These are phyloP conservation scores for Lepisosteus osseus DNA, from an alignment of 2,113 vertebrate genomes.

Conservation along the genomic window DNA sequence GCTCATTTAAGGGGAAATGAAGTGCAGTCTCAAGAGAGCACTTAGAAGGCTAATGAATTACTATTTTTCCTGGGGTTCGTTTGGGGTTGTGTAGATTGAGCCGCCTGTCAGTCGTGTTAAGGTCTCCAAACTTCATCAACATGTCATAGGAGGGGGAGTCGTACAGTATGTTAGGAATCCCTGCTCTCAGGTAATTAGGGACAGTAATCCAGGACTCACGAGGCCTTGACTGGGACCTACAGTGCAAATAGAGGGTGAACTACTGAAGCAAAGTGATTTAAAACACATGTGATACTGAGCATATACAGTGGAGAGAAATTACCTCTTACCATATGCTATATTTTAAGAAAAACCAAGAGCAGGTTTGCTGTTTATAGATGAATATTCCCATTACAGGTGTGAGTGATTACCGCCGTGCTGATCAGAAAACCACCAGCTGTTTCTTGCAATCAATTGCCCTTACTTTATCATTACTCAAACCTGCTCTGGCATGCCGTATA, in stretches of 20 bases:
- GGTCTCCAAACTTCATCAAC: slow-evolving; percentile 7
- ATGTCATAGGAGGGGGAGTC: not conserved
- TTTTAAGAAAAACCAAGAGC: not conserved
- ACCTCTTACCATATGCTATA: slow-evolving; percentile 8
- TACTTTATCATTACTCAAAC: too few relatives aligned
- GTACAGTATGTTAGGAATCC: not conserved
- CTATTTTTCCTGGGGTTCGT: not conserved
- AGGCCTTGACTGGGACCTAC: slow-evolving; percentile 37
- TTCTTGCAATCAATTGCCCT: too few relatives aligned
- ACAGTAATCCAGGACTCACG: slow-evolving; percentile 25
- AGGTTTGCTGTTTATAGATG: too few relatives aligned
- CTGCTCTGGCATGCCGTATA: too few relatives aligned
- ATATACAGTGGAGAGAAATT: not conserved
- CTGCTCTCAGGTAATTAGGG: not conserved
- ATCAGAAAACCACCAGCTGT: too few relatives aligned
- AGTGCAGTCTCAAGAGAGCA: slow-evolving; percentile 26
- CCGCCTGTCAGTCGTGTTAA: slow-evolving; percentile 29
- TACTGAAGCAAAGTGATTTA: slow-evolving; percentile 33
- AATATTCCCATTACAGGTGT: too few relatives aligned
- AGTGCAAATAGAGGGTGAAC: slow-evolving; percentile 56
- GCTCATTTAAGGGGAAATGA: slow-evolving; percentile 22
- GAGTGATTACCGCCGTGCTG: too few relatives aligned
- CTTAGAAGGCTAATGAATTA: slow-evolving; percentile 30
- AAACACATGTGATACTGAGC: slow-evolving; percentile 3
- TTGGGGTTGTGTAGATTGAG: slow-evolving; percentile 27